Evolutionary conservation across 2,888 invertebrate species (phyloP).

Genomic region (Diachrysia chrysitis): DNA sequence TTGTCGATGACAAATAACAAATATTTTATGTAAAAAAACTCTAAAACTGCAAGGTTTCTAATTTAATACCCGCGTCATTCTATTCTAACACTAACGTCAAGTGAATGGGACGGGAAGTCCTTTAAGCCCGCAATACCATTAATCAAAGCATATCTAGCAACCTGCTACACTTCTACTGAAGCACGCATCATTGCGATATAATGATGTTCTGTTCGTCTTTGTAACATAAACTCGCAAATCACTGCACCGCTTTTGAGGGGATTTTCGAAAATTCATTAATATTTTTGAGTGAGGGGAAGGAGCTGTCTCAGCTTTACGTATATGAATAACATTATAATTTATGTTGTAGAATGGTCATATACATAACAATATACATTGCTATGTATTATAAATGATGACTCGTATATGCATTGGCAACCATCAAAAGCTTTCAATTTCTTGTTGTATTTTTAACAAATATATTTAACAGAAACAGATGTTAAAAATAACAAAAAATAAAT

Average conservation of each 20-base stretch:
- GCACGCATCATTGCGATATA: constrained; percentile 53
- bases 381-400: no score
- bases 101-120: constrained; percentile 20
- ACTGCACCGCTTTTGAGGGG: constrained; percentile 31
- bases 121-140: constrained; percentile 44
- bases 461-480: no score
- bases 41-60: not conserved
- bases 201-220: constrained; percentile 51
- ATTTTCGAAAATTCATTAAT: constrained; percentile 29
- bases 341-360: no score
- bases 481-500: no score
- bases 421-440: no score
- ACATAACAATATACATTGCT: no score
- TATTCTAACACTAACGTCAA: not conserved
- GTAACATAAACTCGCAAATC: constrained; percentile 43
- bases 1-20: no score
- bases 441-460: no score
- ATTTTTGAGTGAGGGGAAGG: constrained; percentile 5
- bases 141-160: constrained; percentile 53
- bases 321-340: not conserved
- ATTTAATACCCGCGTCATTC: no score
- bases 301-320: not conserved
- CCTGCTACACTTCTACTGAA: constrained; percentile 35
- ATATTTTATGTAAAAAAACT: no score
- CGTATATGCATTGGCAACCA: no score